phyloP scores from a whole-genome alignment of 2,797 vertebrate species.

The Columba guinea region DNA sequence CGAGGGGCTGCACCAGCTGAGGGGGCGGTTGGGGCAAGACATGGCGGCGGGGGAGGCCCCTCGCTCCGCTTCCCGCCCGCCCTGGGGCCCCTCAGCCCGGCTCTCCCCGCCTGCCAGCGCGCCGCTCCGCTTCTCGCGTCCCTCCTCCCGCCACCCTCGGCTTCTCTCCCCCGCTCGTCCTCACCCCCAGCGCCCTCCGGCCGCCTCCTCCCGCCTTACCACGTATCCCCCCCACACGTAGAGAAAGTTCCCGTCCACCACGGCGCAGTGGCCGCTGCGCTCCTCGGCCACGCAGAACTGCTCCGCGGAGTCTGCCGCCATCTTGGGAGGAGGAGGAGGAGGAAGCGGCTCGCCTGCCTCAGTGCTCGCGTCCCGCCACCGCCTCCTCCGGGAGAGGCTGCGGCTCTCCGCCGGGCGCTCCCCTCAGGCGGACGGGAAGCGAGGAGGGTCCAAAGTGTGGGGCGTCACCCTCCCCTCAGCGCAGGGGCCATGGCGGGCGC shows the following conservation, averaged over 20 bases:
- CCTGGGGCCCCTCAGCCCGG: neutral
- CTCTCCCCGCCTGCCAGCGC: too few relatives aligned
- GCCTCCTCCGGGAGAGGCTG: conserved; percentile 20
- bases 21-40: neutral
- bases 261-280: conserved; percentile 92
- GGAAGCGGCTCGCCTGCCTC: neutral
- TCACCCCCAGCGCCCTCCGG: neutral
- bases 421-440: conserved; percentile 66
- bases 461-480: conserved; percentile 13
- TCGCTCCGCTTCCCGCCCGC: rapidly evolving
- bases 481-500: neutral
- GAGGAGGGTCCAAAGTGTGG: conserved; percentile 71
- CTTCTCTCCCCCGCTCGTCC: neutral
- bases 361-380: conserved; percentile 1
- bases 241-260: conserved; percentile 83
- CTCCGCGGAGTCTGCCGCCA: conserved; percentile 64
- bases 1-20: neutral
- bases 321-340: conserved; percentile 5
- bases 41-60: rapidly evolving
- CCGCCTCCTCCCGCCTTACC: conserved; percentile 78
- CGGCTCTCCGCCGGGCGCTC: neutral
- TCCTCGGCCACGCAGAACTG: conserved; percentile 86
- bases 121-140: too few relatives aligned
- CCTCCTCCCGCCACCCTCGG: too few relatives aligned
- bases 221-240: conserved; percentile 96